Base-by-base conservation (phyloP, 2,888 invertebrate species). In the Vesta saturnalis region DNA sequence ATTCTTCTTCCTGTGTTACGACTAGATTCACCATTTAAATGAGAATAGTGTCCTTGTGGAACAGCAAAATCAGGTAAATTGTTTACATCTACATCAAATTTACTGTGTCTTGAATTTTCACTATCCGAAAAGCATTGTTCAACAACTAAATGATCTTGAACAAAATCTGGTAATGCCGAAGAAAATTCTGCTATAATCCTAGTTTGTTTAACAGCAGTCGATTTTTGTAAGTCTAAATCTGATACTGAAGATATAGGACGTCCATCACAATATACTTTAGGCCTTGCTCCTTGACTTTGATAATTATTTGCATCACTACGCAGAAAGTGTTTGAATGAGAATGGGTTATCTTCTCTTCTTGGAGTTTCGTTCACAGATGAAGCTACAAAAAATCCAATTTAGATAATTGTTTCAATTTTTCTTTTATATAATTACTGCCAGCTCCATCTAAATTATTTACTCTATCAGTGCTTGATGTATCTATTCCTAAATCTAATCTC, bases 301-400 rank as follows among this genome's bases (percentile, higher is more conserved):
- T 90, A 90, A 71, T 88, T 89, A 1, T 22, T 86, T 86, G 86
- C 85, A 77, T 91, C 91, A 76, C 91, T 88, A 79, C 91, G 91
- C 75, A 94, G 83, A 81, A 95, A 95, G 81, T 94, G 94, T 81
- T 94, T 92, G 78, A 95, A 94, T 63, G 94, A 94, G 83, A 94
- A 93, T 1, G 93, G 91, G 83, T 92, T 92, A 75, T 92, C 92
- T 79, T 92, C 92, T 46, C 82, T 75, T 73, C 76, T 81, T 22
- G 78, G 76, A 16, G 72, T 66, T 47, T 80, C 80, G 52, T 68
- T 70, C 49, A 66, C 55, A 61, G 49, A 65, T 16, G 72, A 64
- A 30, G 72, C 76, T 75, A 49, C 22, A 70, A 70, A 43, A 14
- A n/a, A 10, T 21, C 15, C 15, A 56, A 39, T 1, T 47, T 10